These are phyloP conservation scores for Drosophila pruinosa DNA, from an alignment of 1,140 invertebrate species.

Conservation along the genomic window DNA sequence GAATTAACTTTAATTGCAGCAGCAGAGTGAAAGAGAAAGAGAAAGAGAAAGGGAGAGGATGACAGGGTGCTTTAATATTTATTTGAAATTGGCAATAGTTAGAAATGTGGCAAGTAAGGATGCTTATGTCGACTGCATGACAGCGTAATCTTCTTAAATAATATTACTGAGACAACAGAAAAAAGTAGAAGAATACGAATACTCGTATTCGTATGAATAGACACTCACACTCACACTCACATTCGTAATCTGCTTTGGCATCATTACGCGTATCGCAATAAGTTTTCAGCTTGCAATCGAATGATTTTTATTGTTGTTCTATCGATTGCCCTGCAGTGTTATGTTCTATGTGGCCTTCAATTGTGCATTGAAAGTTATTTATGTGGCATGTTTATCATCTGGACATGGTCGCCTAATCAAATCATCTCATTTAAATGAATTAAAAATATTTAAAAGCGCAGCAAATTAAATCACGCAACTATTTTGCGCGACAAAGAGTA, in stretches of 20 bases:
- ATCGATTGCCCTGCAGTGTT: slow-evolving; percentile 5
- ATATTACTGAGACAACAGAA: slow-evolving; percentile 4
- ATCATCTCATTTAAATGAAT: slow-evolving; percentile 69
- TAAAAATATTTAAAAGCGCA: slow-evolving; percentile 72
- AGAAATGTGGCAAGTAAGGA: neutral
- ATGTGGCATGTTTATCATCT: neutral
- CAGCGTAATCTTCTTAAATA: slow-evolving; percentile 39
- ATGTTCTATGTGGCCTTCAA: neutral
- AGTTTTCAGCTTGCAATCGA: neutral
- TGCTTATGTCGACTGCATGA: slow-evolving; percentile 5
- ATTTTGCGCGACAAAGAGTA: slow-evolving; percentile 76
- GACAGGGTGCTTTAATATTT: neutral
- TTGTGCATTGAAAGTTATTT: neutral
- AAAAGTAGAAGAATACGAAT: neutral
- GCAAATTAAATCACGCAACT: slow-evolving; percentile 79
- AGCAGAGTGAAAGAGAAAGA: neutral
- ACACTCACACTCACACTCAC: neutral
- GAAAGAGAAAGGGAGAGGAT: neutral
- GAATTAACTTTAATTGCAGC: neutral
- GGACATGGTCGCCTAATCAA: slow-evolving; percentile 46
- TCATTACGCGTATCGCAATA: too few species aligned
- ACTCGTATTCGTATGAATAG: neutral
- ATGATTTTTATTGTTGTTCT: neutral
- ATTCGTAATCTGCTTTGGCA: slow-evolving; percentile 4
- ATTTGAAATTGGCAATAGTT: neutral